Base-by-base conservation (phyloP, 1,140 invertebrate genomes). In the Danaus plexippus region DNA sequence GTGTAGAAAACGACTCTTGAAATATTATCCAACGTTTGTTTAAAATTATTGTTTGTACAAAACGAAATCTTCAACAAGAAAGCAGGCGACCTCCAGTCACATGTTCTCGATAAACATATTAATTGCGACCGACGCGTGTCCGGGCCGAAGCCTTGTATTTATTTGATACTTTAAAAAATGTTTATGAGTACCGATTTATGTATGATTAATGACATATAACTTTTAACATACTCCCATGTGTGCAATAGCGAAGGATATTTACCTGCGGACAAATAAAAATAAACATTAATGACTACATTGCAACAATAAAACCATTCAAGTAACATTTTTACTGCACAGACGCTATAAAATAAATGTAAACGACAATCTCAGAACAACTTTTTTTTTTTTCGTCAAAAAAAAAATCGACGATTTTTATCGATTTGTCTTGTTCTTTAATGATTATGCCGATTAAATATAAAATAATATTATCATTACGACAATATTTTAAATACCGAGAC, bases 191-290 rank as follows among this genome's bases (percentile, higher is more conserved):
- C 22, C 22, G 22, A 32, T 32, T 32, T 32, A 32, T 32, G 22
- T 32, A 32, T 32, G 22, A 32, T 32, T 32, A 32, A 32, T 32
- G 22, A 32, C 22, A 32, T 32, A 32, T 32, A 32, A 32, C 22
- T 32, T 32, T 7, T 32, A 32, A 32, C 22, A 32, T 32, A 32
- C 22, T 52, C 52, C 11, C 12, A 43, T 47, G 46, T 18, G 48
- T 45, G 64, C 50, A n/a, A 32, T 32, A 32, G 22, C 22, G 7
- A 32, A n/a, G 47, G 59, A 63, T 70, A 69, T 73, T 80, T 81
- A 81, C 78, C 78, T 79, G 76, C 18, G 54, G 49, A 73, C 75
- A 68, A 73, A 67, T 55, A 56, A 64, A 71, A 71, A 64, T 61
- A 66, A 63, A 59, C 60, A 49, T 73, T 71, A 71, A 64, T 67